Conservation (phyloP, 2,797 vertebrate genomes). For the Eptatretus atami region DNA sequence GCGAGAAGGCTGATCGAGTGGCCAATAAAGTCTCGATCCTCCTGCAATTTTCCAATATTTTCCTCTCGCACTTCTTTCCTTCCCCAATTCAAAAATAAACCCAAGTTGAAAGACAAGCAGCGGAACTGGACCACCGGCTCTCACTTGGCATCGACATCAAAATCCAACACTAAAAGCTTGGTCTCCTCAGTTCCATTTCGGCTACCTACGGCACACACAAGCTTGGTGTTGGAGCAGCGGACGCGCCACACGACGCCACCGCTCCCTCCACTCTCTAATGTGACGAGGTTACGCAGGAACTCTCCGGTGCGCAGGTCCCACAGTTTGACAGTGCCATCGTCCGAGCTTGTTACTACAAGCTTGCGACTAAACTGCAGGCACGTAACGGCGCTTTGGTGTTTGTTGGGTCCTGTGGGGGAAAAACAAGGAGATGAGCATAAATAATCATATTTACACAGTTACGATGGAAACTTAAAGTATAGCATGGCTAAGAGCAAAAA, state of each 20-base stretch:
- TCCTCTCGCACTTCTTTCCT: no score
- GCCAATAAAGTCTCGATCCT: no score
- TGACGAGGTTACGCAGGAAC: constrained; percentile 98
- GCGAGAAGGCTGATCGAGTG: no score
- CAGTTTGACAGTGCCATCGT: constrained; percentile 93
- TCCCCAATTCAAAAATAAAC: no score
- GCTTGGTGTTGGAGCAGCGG: constrained; percentile 92
- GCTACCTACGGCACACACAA: constrained; percentile 92
- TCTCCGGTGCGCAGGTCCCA: constrained; percentile 99
- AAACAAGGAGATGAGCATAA: no score
- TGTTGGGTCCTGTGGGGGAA: constrained; percentile 47
- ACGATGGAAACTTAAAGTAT: background rate
- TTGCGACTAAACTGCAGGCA: constrained; percentile 99
- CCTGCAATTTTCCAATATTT: no score
- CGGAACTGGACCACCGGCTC: constrained; percentile 12
- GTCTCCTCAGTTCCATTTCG: constrained; percentile 97
- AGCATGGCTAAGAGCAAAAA: background rate
- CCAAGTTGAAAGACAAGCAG: no score
- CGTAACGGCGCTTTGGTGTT: constrained; percentile 98
- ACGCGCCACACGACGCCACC: constrained; percentile 96
- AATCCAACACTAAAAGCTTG: constrained; percentile 99
- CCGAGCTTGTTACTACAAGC: constrained; percentile 99
- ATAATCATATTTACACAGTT: no score
- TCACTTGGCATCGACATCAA: constrained; percentile 99
- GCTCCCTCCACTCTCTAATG: constrained; percentile 93